Conservation (phyloP, 1,140 invertebrate species). For the Lepidurus apus region DNA sequence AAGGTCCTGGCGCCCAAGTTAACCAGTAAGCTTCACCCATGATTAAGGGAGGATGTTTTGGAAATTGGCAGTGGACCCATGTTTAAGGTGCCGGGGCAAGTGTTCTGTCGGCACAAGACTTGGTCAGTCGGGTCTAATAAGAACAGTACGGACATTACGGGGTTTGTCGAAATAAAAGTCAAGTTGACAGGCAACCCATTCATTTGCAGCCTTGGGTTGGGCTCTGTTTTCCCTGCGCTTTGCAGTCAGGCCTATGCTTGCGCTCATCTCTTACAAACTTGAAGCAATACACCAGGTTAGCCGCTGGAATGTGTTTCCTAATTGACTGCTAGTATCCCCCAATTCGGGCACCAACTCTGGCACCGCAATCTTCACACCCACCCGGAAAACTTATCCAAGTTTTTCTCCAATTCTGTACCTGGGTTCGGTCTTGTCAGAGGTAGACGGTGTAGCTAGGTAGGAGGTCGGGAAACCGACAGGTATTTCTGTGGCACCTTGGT, state of each 20-base stretch:
- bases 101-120: neutral
- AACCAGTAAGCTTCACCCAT: neutral
- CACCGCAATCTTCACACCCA: neutral
- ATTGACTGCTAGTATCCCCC: constrained; percentile 6
- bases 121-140: neutral
- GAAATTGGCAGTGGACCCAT: neutral
- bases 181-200: neutral
- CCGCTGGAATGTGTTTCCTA: neutral
- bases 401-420: neutral
- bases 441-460: constrained; percentile 1
- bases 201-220: neutral
- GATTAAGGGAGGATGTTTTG: neutral
- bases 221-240: neutral
- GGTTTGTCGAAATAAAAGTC: neutral
- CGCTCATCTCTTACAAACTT: neutral
- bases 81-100: constrained; percentile 8
- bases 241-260: neutral
- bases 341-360: neutral
- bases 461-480: constrained; percentile 11
- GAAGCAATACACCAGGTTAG: constrained; percentile 1
- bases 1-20: neutral
- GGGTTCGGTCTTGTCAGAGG: neutral
- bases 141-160: neutral
- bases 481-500: neutral
- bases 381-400: neutral